Conservation (phyloP, 2,113 vertebrate species). For the Macquaria australasica region DNA sequence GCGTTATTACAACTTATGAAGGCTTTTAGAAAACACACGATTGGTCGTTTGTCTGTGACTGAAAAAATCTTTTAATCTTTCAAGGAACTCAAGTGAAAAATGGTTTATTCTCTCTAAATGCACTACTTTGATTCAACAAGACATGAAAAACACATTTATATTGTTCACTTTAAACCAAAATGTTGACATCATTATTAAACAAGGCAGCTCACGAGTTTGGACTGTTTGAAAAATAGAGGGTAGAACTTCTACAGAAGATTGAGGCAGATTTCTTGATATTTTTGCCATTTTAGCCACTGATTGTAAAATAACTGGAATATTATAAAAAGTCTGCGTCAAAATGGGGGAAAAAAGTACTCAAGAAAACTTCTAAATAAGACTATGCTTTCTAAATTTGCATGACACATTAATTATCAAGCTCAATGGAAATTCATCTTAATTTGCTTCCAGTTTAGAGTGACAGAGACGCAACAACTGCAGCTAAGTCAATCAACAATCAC, state of each 20-base stretch:
- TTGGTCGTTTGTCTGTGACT: slow-evolving; percentile 5
- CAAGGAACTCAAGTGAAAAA: background rate
- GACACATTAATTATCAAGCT: background rate
- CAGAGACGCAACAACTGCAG: background rate
- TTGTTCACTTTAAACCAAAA: slow-evolving; percentile 48
- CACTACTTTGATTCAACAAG: background rate
- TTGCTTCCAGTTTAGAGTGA: slow-evolving; percentile 1
- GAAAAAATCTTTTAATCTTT: background rate
- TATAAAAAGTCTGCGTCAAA: background rate
- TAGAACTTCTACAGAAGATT: background rate
- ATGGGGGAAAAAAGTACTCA: background rate
- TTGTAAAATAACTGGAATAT: background rate
- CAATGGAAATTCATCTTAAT: background rate
- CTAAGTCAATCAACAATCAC: background rate
- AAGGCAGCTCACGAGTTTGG: background rate
- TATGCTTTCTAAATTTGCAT: background rate
- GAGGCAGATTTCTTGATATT: background rate
- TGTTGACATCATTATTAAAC: slow-evolving; percentile 16
- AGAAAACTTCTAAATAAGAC: background rate
- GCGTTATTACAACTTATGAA: background rate
- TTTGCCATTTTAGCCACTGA: background rate
- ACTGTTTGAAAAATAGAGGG: background rate
- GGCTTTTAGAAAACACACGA: slow-evolving; percentile 9
- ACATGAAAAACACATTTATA: slow-evolving; percentile 10
- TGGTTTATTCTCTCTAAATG: background rate